phyloP scores from a whole-genome alignment of 2,888 invertebrate genomes.

The Ferrisia virgata region DNA sequence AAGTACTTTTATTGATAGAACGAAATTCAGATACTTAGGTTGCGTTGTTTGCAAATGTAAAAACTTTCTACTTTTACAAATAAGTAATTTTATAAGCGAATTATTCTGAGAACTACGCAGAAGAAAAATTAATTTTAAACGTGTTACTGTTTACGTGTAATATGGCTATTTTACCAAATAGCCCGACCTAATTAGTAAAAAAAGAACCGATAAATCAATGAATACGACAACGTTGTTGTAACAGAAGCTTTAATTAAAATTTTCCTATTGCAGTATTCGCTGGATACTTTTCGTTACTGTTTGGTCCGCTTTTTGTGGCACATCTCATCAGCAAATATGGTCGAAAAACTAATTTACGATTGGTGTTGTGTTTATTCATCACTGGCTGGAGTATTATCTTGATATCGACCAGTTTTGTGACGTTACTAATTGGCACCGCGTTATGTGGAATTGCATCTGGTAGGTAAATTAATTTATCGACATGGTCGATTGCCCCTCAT shows the following conservation, averaged over 20 bases:
- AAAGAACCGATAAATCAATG: too few species aligned
- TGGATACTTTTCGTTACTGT: conserved; percentile 19
- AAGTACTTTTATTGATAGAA: too few species aligned
- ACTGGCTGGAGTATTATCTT: conserved; percentile 28
- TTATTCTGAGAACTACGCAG: too few species aligned
- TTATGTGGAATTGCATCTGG: conserved; percentile 24
- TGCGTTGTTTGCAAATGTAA: too few species aligned
- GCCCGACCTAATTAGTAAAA: neutral
- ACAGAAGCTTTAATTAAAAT: neutral
- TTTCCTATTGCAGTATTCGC: conserved; percentile 17
- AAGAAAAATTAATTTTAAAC: too few species aligned
- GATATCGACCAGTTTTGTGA: neutral
- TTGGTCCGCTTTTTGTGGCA: neutral
- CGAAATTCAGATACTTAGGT: too few species aligned
- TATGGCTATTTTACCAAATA: too few species aligned
- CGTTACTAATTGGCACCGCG: neutral
- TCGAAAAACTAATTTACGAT: conserved; percentile 23
- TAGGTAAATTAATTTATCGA: neutral
- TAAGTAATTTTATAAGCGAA: too few species aligned
- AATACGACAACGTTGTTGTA: neutral
- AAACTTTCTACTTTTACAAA: too few species aligned
- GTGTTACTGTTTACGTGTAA: too few species aligned
- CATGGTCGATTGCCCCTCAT: neutral
- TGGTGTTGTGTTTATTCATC: neutral
- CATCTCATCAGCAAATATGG: conserved; percentile 14